Evolutionary conservation across 2,797 vertebrate genomes (phyloP), one percentile per base, ranked within the genome.

Genomic region (Chlorospingus semifuscus): DNA sequence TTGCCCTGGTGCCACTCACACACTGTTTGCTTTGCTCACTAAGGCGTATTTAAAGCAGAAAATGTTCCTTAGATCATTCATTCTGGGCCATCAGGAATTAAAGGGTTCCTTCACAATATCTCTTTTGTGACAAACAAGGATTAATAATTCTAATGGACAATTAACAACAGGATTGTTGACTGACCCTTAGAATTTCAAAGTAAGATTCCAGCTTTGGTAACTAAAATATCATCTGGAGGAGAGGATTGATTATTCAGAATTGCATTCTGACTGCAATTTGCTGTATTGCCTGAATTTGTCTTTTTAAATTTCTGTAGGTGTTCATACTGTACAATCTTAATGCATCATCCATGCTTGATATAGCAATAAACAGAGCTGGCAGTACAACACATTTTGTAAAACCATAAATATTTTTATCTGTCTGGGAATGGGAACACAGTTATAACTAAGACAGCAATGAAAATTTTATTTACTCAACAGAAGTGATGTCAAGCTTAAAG

Each of bases 381-480:
- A 74, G 46, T 30, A 17, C 27, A 89, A 70, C 34, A 9, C 53
- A 34, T 36, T 82, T 61, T 77, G 20, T 26, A 74, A 84, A 92
- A 60, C 39, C 20, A 57, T 72, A 82, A 87, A 90, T 90, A 92
- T 74, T 83, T 88, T 82, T 64, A 82, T 74, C 74, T 87, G 15
- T 27, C 50, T 74, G 26, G 80, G 42, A 77, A 83, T 83, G 52
- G 24, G 34, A 85, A 55, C 11, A 29, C 8, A n/a, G 64, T 46
- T 93, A 42, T 75, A 94, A 72, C 47, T 83, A 63, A 90, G 63
- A 47, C 49, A 53, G 29, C 46, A 63, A 46, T 66, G 52, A 87
- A 65, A 92, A 70, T 60, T 95, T 88, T 87, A 93, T 89, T 89
- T 87, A 53, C 39, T 78, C 71, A 90, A 83, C n/a, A 55, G 83